Evolutionary conservation across 2,113 vertebrate species (phyloP).

Genomic region (Esox niger): DNA sequence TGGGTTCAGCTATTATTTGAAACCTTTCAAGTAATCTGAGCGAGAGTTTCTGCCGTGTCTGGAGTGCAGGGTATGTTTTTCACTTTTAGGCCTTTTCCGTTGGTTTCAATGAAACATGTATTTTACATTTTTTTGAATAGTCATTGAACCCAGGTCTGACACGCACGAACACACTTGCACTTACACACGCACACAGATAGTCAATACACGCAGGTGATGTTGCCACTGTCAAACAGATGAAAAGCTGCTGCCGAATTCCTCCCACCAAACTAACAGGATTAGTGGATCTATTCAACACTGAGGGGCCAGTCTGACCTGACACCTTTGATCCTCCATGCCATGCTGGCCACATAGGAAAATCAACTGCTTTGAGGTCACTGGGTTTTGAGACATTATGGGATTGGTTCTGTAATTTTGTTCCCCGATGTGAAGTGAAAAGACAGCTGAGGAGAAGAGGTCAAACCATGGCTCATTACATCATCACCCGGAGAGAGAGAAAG

Average conservation of each 20-base stretch:
- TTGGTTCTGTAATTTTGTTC: not conserved
- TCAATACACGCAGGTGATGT: slow-evolving; percentile 10
- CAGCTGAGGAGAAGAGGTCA: not conserved
- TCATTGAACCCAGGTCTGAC: not conserved
- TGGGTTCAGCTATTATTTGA: too few species aligned
- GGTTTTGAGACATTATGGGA: not conserved
- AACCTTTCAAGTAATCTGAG: too few species aligned
- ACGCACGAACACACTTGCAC: not conserved
- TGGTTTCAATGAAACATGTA: too few species aligned
- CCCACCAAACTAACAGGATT: slow-evolving; percentile 6
- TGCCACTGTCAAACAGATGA: slow-evolving; percentile 1
- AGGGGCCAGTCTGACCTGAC: not conserved
- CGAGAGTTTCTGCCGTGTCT: too few species aligned
- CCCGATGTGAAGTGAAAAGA: not conserved
- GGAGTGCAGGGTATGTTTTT: too few species aligned
- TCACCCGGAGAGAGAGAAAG: not conserved
- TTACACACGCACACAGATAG: not conserved
- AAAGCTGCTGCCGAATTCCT: not conserved
- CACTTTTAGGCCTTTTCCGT: too few species aligned
- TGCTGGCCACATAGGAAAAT: not conserved
- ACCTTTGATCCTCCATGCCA: not conserved
- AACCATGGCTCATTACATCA: not conserved
- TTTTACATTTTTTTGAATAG: too few species aligned
- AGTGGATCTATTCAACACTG: not conserved
- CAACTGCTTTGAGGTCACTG: not conserved